These are phyloP conservation scores for Nycticorax nycticorax DNA, from an alignment of 2,113 vertebrate genomes.

Conservation along the genomic window DNA sequence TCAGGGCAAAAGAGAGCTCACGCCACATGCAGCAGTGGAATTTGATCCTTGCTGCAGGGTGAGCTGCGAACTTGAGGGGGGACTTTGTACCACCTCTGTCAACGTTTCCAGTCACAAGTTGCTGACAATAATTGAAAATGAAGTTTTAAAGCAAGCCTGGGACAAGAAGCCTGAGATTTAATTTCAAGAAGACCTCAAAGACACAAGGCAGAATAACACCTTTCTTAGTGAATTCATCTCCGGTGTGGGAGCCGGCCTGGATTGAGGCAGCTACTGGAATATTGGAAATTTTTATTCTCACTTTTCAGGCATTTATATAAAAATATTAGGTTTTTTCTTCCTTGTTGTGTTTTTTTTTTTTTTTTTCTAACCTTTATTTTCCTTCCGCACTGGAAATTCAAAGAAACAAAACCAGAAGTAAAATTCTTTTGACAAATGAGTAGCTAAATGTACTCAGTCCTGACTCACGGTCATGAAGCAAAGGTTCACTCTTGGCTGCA, in stretches of 20 bases:
- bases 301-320: not conserved
- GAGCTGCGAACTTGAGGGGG: not conserved
- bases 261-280: not conserved
- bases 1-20: not conserved
- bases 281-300: not conserved
- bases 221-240: not conserved
- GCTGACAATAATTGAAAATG: not conserved
- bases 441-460: not conserved
- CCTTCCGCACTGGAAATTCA: not conserved
- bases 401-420: not conserved
- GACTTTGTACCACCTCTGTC: not conserved
- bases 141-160: not conserved
- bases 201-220: not conserved
- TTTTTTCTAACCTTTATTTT: not conserved
- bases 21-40: not conserved
- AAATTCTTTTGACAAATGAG: not conserved
- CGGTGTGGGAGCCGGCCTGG: not conserved
- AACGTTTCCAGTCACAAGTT: not conserved
- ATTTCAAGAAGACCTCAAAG: not conserved
- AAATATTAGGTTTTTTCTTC: accelerated
- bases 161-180: not conserved
- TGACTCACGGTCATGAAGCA: not conserved
- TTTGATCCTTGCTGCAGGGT: not conserved
- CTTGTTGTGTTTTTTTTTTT: accelerated
- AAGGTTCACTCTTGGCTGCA: not conserved